Conservation (phyloP, 2,797 vertebrate genomes). For the Salmo trutta region DNA sequence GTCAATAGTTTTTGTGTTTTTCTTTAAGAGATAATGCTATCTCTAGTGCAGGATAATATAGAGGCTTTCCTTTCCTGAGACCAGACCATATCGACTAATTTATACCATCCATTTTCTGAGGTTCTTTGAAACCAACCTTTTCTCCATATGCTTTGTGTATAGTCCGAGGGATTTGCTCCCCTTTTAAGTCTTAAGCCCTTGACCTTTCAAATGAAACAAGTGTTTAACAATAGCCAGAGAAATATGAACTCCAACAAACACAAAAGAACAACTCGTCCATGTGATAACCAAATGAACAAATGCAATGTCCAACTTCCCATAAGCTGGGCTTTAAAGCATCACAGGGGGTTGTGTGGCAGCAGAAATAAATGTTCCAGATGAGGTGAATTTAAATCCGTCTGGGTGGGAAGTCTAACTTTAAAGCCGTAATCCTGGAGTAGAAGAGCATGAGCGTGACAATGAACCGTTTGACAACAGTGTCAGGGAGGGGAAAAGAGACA, state of each 20-base stretch:
- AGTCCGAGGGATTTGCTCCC: constrained; percentile 27
- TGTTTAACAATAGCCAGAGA: constrained; percentile 28
- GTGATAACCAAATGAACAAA: constrained; percentile 31
- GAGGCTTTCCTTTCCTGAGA: neutral
- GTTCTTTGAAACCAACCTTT: constrained; percentile 14
- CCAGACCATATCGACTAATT: neutral
- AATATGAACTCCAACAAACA: constrained; percentile 5
- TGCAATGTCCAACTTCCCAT: constrained; percentile 30
- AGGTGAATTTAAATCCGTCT: constrained; percentile 59
- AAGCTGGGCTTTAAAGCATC: constrained; percentile 45
- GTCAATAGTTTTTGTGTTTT: neutral
- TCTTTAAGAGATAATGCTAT: neutral
- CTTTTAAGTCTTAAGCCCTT: constrained; percentile 32
- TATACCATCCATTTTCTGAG: neutral
- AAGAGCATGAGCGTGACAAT: constrained; percentile 48
- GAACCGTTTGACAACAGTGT: constrained; percentile 15
- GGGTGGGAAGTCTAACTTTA: constrained; percentile 46
- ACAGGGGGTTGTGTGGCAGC: constrained; percentile 43
- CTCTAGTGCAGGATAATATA: neutral
- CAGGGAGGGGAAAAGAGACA: constrained; percentile 30
- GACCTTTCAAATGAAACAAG: constrained; percentile 48
- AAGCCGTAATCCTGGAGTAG: constrained; percentile 54
- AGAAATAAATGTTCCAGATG: constrained; percentile 54
- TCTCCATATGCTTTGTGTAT: constrained; percentile 14
- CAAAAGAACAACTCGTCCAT: constrained; percentile 30